phyloP scores from a whole-genome alignment of 2,113 vertebrate genomes.

The Daphoenositta chrysoptera region DNA sequence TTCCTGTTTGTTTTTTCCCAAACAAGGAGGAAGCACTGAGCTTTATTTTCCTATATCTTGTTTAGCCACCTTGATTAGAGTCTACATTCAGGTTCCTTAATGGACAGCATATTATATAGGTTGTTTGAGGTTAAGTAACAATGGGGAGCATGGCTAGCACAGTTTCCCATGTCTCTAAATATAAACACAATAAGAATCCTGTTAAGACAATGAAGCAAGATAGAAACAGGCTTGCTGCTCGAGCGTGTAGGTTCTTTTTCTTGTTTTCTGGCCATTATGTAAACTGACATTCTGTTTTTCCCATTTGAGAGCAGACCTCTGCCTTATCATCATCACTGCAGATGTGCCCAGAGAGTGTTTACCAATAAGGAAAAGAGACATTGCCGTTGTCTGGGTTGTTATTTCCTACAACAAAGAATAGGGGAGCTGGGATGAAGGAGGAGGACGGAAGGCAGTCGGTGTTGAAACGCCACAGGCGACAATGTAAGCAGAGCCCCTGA shows the following conservation, averaged over 20 bases:
- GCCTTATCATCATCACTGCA: constrained; percentile 59
- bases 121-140: constrained; percentile 66
- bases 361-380: constrained; percentile 62
- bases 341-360: constrained; percentile 60
- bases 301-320: constrained; percentile 45
- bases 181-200: constrained; percentile 68
- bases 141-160: constrained; percentile 39
- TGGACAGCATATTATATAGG: constrained; percentile 26
- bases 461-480: background rate
- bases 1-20: constrained; percentile 54
- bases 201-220: constrained; percentile 58
- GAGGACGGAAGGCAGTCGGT: constrained; percentile 7
- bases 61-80: constrained; percentile 46
- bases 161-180: constrained; percentile 70
- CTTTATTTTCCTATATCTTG: constrained; percentile 58
- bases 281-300: constrained; percentile 59
- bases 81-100: constrained; percentile 17
- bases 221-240: constrained; percentile 29
- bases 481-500: background rate
- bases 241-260: background rate
- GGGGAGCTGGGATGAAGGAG: constrained; percentile 25
- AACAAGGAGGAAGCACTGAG: constrained; percentile 37
- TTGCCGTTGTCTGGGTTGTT: constrained; percentile 47
- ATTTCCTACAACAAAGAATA: constrained; percentile 60
- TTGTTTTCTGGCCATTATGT: constrained; percentile 59